Evolutionary conservation across 2,888 invertebrate genomes (phyloP).

Genomic region (Eucera pruinosa): DNA sequence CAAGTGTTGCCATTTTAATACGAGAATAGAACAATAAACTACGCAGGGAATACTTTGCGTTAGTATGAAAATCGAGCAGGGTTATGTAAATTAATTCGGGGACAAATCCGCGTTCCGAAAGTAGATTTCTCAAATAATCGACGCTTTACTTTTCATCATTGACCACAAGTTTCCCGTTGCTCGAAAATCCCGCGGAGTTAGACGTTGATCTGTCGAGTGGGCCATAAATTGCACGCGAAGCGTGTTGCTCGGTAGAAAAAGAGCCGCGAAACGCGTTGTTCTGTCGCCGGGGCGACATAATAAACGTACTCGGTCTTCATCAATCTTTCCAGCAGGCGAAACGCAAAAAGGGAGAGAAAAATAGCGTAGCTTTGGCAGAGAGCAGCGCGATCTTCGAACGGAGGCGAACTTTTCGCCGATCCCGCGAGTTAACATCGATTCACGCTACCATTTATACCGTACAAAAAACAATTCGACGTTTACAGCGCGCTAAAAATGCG

Average conservation of each 20-base stretch:
- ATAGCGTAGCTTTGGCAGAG: not conserved
- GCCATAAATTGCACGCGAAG: slow-evolving; percentile 12
- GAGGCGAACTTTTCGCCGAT: not conserved
- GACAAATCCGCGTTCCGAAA: too few species aligned
- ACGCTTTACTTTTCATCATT: too few species aligned
- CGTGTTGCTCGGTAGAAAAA: not conserved
- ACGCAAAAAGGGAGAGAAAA: not conserved
- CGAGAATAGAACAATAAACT: too few species aligned
- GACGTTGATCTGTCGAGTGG: not conserved
- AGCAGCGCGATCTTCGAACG: not conserved
- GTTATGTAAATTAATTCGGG: too few species aligned
- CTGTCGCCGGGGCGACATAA: not conserved
- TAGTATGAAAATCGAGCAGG: too few species aligned
- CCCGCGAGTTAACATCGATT: too few species aligned
- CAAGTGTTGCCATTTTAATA: too few species aligned
- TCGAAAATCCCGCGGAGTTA: not conserved
- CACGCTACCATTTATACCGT: too few species aligned
- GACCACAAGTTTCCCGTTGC: not conserved
- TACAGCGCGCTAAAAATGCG: too few species aligned
- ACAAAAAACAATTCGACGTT: too few species aligned
- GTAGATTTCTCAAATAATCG: too few species aligned
- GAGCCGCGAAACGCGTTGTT: slow-evolving; percentile 19
- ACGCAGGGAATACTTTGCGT: too few species aligned
- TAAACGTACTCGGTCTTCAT: slow-evolving; percentile 14
- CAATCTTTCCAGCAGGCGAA: slow-evolving; percentile 2